These are phyloP conservation scores for Thecocarcelia acutangulata DNA, from an alignment of 2,888 invertebrate species.

Conservation along the genomic window DNA sequence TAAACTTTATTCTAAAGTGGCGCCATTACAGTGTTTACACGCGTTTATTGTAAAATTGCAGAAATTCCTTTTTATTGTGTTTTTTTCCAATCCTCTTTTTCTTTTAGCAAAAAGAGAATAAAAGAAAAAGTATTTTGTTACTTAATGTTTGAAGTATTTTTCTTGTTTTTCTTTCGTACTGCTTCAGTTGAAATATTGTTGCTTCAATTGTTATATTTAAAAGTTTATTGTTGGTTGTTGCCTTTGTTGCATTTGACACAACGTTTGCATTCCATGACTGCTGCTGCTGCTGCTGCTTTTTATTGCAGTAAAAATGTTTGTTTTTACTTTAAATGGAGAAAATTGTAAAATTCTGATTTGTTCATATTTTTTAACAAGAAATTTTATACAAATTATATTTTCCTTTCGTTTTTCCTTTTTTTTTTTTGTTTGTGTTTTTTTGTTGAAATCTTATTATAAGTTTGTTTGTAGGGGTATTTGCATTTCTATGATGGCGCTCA, in stretches of 20 bases:
- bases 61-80: slow-evolving; percentile 52
- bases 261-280: slow-evolving; percentile 43
- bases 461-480: slow-evolving; percentile 2
- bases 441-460: not conserved
- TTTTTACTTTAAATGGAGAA: slow-evolving; percentile 21
- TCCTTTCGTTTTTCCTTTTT: not conserved
- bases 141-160: slow-evolving; percentile 22
- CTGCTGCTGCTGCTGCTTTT: slow-evolving; percentile 5
- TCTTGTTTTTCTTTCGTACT: not conserved
- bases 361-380: slow-evolving; percentile 14
- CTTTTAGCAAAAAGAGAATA: not conserved
- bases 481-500: not conserved
- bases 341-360: slow-evolving; percentile 34
- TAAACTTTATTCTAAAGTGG: slow-evolving; percentile 55
- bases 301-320: slow-evolving; percentile 6
- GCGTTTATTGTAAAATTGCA: slow-evolving; percentile 58
- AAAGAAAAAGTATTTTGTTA: slow-evolving; percentile 33
- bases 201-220: slow-evolving; percentile 26
- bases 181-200: slow-evolving; percentile 17
- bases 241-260: slow-evolving; percentile 24
- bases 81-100: slow-evolving; percentile 45
- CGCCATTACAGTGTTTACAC: slow-evolving; percentile 69
- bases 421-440: not conserved
- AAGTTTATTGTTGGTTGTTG: slow-evolving; percentile 27
- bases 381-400: slow-evolving; percentile 32